phyloP scores from a whole-genome alignment of 2,888 invertebrate species.

The Drosophila nr. perissopoda region DNA sequence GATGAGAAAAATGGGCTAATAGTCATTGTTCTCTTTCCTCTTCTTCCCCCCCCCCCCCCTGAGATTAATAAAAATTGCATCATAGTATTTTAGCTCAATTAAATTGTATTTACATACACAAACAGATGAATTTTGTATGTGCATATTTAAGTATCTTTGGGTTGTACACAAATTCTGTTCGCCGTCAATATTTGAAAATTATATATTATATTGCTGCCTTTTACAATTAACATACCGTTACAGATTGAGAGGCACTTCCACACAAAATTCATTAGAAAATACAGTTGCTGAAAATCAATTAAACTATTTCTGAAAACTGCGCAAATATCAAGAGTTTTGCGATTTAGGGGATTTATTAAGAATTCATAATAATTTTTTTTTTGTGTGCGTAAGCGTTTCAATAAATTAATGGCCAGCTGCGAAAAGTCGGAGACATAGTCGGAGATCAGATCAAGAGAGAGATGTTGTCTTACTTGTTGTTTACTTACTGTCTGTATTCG shows the following conservation, averaged over 20 bases:
- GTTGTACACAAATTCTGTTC: background rate
- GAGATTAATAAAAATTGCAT: background rate
- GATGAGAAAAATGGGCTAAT: constrained; percentile 1
- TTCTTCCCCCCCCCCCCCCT: too few species aligned
- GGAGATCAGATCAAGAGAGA: background rate
- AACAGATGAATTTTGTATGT: background rate
- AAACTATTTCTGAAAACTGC: background rate
- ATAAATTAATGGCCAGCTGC: constrained; percentile 5
- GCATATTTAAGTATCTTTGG: background rate
- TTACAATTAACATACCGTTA: background rate
- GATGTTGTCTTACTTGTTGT: constrained; percentile 13
- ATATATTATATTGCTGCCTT: background rate
- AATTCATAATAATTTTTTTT: background rate
- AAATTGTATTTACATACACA: background rate
- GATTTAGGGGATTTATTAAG: background rate
- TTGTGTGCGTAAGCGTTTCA: background rate
- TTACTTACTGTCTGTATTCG: constrained; percentile 9
- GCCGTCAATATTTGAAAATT: background rate
- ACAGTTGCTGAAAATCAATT: background rate
- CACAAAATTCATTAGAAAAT: background rate
- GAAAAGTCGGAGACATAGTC: constrained; percentile 23
- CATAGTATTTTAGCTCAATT: background rate
- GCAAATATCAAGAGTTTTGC: background rate
- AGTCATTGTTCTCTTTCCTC: background rate
- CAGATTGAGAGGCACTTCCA: background rate